phyloP scores from a whole-genome alignment of 2,797 vertebrate genomes.

The Nothura maculosa region DNA sequence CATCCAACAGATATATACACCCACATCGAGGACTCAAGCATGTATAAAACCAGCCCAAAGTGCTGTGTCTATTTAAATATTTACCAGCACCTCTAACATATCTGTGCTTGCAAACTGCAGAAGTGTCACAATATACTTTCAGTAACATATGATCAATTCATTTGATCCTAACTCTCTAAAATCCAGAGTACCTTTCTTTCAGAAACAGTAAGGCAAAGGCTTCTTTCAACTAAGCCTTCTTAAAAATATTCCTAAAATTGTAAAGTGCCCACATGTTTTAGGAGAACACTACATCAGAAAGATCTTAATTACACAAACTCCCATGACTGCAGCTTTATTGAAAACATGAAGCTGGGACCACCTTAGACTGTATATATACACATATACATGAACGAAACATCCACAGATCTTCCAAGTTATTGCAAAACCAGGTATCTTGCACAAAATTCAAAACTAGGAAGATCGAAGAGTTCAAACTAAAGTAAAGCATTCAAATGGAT shows the following conservation, averaged over 20 bases:
- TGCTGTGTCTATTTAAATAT: neutral
- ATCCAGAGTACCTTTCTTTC: neutral
- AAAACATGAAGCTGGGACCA: neutral
- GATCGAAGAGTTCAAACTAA: neutral
- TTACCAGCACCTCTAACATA: neutral
- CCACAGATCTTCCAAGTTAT: neutral
- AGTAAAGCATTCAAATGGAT: neutral
- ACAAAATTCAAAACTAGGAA: neutral
- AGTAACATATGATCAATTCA: neutral
- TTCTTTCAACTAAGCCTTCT: neutral
- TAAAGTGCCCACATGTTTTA: neutral
- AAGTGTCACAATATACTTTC: neutral
- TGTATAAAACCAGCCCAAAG: neutral
- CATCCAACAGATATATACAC: neutral
- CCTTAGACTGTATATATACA: neutral
- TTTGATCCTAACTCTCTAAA: neutral
- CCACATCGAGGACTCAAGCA: neutral
- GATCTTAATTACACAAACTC: neutral
- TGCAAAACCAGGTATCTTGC: neutral
- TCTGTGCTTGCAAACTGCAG: neutral
- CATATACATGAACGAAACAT: neutral
- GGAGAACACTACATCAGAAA: neutral
- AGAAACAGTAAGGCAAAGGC: fast-evolving
- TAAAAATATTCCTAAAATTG: neutral
- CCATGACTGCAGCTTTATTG: neutral